Conservation (phyloP, 2,888 invertebrate species). For the Chromoteleia sp. region DNA sequence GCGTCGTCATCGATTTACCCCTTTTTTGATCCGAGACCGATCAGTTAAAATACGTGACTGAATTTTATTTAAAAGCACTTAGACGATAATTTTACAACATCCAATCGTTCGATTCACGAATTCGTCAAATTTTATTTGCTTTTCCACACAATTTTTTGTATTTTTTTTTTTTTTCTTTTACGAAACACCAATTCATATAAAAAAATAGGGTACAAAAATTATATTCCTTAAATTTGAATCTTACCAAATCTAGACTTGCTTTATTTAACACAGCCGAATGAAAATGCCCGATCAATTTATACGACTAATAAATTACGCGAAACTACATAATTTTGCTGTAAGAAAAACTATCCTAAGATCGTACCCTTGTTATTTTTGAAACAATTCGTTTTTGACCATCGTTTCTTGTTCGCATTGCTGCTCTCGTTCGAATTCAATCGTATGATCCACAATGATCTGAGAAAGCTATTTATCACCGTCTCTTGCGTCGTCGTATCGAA, state of each 20-base stretch:
- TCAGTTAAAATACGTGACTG: constrained; percentile 57
- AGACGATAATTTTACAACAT: constrained; percentile 64
- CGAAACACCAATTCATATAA: constrained; percentile 77
- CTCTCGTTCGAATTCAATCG: constrained; percentile 39
- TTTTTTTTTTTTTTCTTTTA: constrained; percentile 41
- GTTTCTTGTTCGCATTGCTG: constrained; percentile 25
- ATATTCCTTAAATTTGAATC: constrained; percentile 80
- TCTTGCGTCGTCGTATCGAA: constrained; percentile 55
- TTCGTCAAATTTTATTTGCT: constrained; percentile 68
- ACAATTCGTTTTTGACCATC: constrained; percentile 56
- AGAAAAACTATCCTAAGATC: constrained; percentile 66
- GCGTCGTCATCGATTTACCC: constrained; percentile 65
- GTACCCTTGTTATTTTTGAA: constrained; percentile 47
- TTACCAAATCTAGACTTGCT: constrained; percentile 79
- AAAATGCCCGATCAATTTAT: constrained; percentile 81
- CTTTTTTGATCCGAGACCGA: constrained; percentile 75
- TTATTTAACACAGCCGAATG: constrained; percentile 83
- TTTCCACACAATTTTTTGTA: constrained; percentile 42
- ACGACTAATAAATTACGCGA: constrained; percentile 58
- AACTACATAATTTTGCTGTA: constrained; percentile 65
- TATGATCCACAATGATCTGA: constrained; percentile 48
- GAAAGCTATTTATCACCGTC: constrained; percentile 66
- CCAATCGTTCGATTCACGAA: constrained; percentile 52
- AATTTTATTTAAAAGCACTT: constrained; percentile 63
- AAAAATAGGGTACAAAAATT: constrained; percentile 85